Evolutionary conservation across 2,888 invertebrate species (phyloP), one percentile per base, ranked within the genome.

Genomic region (Phymatocera aterrima): DNA sequence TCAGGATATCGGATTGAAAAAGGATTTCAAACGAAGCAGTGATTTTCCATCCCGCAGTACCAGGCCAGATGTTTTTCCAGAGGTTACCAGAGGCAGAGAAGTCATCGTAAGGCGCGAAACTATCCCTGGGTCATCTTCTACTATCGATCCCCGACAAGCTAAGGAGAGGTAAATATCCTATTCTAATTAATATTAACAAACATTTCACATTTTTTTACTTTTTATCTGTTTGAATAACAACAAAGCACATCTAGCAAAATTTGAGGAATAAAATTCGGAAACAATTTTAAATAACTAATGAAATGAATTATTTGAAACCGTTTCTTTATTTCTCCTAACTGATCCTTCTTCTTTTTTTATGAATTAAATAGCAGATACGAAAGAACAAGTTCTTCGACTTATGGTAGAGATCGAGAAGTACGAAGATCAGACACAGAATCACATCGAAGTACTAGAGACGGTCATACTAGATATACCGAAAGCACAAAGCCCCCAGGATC

Each of bases 91-190:
- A 37, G 88, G 89, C n/a, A 82, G 90, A 68, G 90, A 90, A 81
- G 88, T 88, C 0, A 90, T 90, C 31, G 89, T 90, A 21, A 88
- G 90, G 2, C 87, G 90, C 61, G 90, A 90, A 74, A 78, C 88
- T 61, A 82, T 89, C 5, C 83, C 88, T 40, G 81, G 86, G 3
- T 82, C 86, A 24, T 80, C 89, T 24, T 84, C 89, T 40, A 85
- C 90, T 54, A 86, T 89, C 40, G 90, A 90, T 82, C 89, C 90
- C 34, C 87, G 90, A 60, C 90, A 89, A 82, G 88, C 88, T 5
- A 90, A 90, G 83, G 90, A 90, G 79, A 89, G 88, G 90, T 90
- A 80, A 72, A 80, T 82, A 48, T 4, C 15, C 46, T 6, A 6
- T 34, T 18, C 34, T 34, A 8, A 24, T 60, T 6, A n/a, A 51